Evolutionary conservation across 2,797 vertebrate genomes (phyloP).

Genomic region (Myotis vivesi): DNA sequence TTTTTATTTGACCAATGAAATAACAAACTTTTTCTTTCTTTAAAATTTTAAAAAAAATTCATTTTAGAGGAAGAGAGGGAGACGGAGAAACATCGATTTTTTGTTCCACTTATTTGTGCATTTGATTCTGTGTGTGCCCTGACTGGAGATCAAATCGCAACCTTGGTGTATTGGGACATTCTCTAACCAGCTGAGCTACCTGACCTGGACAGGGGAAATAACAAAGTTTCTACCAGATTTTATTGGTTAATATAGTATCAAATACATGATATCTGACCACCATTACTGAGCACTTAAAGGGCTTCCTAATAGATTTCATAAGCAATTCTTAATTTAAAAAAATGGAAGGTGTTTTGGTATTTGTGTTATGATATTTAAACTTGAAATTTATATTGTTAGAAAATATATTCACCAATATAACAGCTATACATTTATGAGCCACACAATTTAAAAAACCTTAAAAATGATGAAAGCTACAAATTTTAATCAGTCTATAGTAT

Average conservation of each 20-base stretch:
- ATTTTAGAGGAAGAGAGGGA: no score
- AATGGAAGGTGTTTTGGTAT: not conserved
- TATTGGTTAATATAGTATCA: not conserved
- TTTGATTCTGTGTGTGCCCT: not conserved
- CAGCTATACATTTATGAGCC: slow-evolving; percentile 51
- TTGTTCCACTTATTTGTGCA: not conserved
- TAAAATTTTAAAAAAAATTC: not conserved
- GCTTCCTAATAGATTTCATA: not conserved
- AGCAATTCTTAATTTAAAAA: not conserved
- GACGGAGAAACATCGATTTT: not conserved
- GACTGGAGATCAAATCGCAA: not conserved
- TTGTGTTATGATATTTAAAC: slow-evolving; percentile 38
- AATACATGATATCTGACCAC: not conserved
- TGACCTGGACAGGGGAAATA: not conserved
- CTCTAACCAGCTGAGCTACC: not conserved
- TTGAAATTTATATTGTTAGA: slow-evolving; percentile 50
- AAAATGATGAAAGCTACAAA: slow-evolving; percentile 50
- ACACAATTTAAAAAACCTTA: slow-evolving; percentile 67
- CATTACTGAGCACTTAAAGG: not conserved
- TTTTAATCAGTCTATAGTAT: slow-evolving; percentile 11
- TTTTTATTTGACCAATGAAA: not conserved
- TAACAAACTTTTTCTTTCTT: not conserved
- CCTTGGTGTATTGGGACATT: not conserved
- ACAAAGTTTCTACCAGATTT: slow-evolving; percentile 16
- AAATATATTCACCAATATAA: slow-evolving; percentile 54